Base-by-base conservation (phyloP, 2,113 vertebrate species). In the Dipodomys stephensi region DNA sequence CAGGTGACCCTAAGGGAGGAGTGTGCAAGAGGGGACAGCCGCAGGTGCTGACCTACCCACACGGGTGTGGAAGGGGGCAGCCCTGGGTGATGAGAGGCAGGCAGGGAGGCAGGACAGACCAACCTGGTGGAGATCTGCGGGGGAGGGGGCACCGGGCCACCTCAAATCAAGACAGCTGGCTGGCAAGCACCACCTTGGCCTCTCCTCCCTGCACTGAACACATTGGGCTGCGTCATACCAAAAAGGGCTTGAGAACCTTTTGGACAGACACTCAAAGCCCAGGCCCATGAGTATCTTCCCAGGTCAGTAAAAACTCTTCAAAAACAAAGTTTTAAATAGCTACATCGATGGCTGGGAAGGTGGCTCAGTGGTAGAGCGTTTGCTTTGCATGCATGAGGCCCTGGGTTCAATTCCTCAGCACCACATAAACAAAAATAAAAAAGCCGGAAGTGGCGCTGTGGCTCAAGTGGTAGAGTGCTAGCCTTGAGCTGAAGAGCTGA, bases 321-420 rank as follows among this genome's bases (percentile, higher is more conserved):
- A 77, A 86, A 87, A 64, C 72, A 49, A 6, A 53, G 60, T 13
- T 90, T 87, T 88, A 76, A 85, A 87, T 6, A 81, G 68, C 53
- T 62, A 60, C 27, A 69, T 7, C 5, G 5, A 39, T 4, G 5
- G 39, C 39, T 39, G 39, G 39, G 39, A 39, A 39, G 39, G 39
- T 39, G 39, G 39, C 39, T 39, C 39, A 39, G 39, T 39, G 39
- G 39, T 39, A 39, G 5, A 39, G 39, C 0, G 39, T 5, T 39
- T 39, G 39, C 39, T 39, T 39, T 39, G 39, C 39, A 39, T 39
- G 39, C 39, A 39, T 39, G 39, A 39, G 39, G 39, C 39, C 39
- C 39, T 39, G 39, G 39, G 39, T 39, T 39, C 39, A 39, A 39
- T 39, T 39, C 39, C 39, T 39, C 39, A 39, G 39, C 39, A 39